phyloP scores from a whole-genome alignment of 2,888 invertebrate species.

The Vanessa cardui region DNA sequence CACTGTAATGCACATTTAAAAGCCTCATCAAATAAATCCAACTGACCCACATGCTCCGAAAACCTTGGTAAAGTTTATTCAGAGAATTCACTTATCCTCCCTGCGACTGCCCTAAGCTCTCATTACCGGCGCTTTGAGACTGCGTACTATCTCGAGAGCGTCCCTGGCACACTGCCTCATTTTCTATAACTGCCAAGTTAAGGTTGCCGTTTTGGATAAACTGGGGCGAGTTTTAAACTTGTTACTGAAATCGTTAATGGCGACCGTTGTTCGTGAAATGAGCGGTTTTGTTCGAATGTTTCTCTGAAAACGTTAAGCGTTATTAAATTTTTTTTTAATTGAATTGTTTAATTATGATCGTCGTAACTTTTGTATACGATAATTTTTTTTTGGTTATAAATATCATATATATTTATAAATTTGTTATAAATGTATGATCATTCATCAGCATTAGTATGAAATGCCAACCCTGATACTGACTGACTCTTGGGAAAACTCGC shows the following conservation, averaged over 20 bases:
- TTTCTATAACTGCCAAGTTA: constrained; percentile 42
- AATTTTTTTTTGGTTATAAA: background rate
- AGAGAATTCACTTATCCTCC: constrained; percentile 45
- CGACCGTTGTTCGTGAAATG: constrained; percentile 26
- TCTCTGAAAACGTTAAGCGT: constrained; percentile 17
- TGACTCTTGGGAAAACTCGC: constrained; percentile 29
- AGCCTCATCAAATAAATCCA: constrained; percentile 21
- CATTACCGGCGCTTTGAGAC: constrained; percentile 53
- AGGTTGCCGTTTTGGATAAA: constrained; percentile 33
- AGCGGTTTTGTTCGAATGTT: constrained; percentile 15
- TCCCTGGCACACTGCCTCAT: constrained; percentile 68
- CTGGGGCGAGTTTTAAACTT: constrained; percentile 26
- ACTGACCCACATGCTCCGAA: constrained; percentile 21
- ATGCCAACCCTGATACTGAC: constrained; percentile 32
- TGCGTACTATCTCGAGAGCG: constrained; percentile 52
- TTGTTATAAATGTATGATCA: background rate
- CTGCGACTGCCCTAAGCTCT: constrained; percentile 49
- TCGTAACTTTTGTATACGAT: background rate
- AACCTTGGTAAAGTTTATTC: constrained; percentile 42
- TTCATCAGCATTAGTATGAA: constrained; percentile 4
- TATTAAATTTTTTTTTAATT: background rate
- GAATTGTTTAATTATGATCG: background rate
- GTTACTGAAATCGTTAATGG: constrained; percentile 29
- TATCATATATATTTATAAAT: background rate
- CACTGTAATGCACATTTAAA: constrained; percentile 11